Conservation (phyloP, 1,140 invertebrate species). For the Diprion similis region DNA sequence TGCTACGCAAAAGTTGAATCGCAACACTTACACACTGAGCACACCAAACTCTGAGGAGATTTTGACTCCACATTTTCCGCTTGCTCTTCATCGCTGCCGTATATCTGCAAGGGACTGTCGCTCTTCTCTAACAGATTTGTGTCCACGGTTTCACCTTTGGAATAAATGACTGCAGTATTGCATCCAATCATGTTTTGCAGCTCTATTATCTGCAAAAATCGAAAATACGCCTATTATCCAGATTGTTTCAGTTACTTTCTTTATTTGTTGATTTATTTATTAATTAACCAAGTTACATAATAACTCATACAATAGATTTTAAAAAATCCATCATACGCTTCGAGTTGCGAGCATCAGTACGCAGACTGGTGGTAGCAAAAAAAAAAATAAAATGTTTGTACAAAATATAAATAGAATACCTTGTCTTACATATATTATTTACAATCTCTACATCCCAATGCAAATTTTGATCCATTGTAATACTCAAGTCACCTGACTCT, state of each 20-base stretch:
- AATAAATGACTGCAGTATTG: conserved; percentile 65
- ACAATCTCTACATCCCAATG: no score
- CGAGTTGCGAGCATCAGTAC: no score
- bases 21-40: conserved; percentile 33
- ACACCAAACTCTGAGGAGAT: conserved; percentile 22
- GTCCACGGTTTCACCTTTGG: conserved; percentile 65
- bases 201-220: conserved; percentile 63
- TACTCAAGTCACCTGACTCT: background rate
- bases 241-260: no score
- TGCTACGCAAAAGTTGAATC: background rate
- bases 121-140: conserved; percentile 24
- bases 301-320: no score
- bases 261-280: no score
- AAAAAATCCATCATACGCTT: no score
- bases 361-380: no score
- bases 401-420: no score
- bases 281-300: no score
- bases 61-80: conserved; percentile 15
- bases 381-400: no score
- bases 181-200: conserved; percentile 61
- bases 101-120: conserved; percentile 19
- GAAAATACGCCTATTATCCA: background rate
- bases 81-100: conserved; percentile 10
- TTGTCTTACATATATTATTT: no score
- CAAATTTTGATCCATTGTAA: no score